Conservation (phyloP, 2,797 vertebrate species). For the Sciurus vulgaris region DNA sequence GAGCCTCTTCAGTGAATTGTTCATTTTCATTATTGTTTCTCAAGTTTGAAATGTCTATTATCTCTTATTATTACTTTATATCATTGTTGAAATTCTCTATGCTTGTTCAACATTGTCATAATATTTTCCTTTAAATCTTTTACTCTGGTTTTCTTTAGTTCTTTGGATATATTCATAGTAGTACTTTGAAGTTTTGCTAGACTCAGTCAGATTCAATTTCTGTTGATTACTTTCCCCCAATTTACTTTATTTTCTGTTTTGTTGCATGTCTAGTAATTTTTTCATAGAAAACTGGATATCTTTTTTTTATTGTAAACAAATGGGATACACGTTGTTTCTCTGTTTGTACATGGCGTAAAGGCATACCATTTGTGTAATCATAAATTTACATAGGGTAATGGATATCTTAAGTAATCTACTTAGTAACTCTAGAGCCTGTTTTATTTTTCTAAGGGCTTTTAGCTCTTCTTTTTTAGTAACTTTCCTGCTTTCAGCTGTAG, state of each 20-base stretch:
- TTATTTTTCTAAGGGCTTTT: background rate
- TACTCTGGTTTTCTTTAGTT: background rate
- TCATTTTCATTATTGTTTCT: background rate
- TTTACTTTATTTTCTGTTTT: background rate
- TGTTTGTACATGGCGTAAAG: too few relatives aligned
- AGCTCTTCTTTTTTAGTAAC: background rate
- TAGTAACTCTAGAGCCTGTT: background rate
- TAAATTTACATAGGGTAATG: too few relatives aligned
- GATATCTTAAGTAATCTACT: background rate
- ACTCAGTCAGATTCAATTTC: background rate
- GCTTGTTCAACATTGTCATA: background rate
- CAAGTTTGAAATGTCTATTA: background rate
- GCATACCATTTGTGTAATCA: too few relatives aligned
- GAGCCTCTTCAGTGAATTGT: background rate
- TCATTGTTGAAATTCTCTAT: background rate
- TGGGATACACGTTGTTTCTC: too few relatives aligned
- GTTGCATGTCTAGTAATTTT: background rate
- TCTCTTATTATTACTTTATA: background rate
- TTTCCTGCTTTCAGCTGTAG: too few relatives aligned
- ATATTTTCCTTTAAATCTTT: conserved; percentile 9
- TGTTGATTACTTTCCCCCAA: background rate
- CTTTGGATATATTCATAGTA: background rate
- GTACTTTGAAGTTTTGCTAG: background rate
- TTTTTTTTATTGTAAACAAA: too few relatives aligned
- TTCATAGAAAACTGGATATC: background rate